Percentiles rank a stretch among this genome's conserved stretches.
Conservation (phyloP, 2,888 invertebrate species). For the Sabatieria punctata region DNA sequence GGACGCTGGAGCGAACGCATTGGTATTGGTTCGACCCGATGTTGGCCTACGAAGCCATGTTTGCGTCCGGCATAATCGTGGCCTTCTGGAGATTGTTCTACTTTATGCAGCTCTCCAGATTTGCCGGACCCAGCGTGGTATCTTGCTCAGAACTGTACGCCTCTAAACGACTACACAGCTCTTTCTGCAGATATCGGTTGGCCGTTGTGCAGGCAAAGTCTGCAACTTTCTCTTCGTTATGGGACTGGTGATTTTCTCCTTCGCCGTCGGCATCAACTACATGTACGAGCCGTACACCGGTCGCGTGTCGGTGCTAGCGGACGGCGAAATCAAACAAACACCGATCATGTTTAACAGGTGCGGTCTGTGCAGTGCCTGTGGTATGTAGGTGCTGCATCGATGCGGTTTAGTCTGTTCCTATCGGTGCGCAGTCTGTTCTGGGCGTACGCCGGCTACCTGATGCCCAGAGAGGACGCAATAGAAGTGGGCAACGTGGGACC, state of each 20-base stretch:
- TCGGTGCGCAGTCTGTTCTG: slow-evolving; percentile 17
- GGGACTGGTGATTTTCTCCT: slow-evolving; percentile 21
- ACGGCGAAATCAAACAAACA: neutral
- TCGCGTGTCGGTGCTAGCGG: no score
- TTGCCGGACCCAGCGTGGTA: slow-evolving; percentile 21
- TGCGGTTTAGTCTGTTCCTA: slow-evolving; percentile 7
- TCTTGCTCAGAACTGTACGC: neutral
- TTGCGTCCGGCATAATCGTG: slow-evolving; percentile 19
- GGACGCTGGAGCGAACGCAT: slow-evolving; percentile 13
- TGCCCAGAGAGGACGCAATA: slow-evolving; percentile 10
- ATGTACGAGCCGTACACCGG: neutral
- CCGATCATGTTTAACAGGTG: slow-evolving; percentile 1
- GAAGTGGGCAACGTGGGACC: slow-evolving; percentile 17
- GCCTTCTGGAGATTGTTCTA: slow-evolving; percentile 24
- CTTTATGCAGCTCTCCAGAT: slow-evolving; percentile 18
- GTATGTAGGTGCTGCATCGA: neutral
- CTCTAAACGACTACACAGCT: no score
- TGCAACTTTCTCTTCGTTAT: slow-evolving; percentile 24
- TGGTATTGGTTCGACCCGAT: slow-evolving; percentile 17
- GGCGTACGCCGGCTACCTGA: slow-evolving; percentile 22
- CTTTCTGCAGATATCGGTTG: slow-evolving; percentile 24
- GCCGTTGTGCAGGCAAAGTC: slow-evolving; percentile 21
- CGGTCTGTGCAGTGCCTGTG: neutral
- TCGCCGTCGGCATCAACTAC: no score
- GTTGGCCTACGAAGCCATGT: slow-evolving; percentile 20